A percentile compares a stretch with the other conserved stretches of the same genome.
Conservation (phyloP, 2,797 vertebrate species). For the Buceros bicornis region DNA sequence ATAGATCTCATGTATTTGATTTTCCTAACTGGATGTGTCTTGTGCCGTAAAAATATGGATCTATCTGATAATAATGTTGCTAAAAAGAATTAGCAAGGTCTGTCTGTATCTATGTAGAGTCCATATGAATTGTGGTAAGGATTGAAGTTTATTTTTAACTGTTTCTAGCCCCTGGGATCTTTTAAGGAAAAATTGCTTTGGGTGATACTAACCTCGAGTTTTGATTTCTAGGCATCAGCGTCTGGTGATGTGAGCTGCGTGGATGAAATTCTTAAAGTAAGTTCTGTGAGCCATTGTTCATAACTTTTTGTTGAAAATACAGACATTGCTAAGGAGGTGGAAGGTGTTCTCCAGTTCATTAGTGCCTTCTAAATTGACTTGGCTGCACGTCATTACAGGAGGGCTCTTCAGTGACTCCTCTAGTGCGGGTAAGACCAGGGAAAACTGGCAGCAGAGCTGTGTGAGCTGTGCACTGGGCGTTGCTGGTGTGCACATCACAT, state of each 20-base stretch:
- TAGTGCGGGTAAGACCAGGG: not conserved
- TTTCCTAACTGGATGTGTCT: slow-evolving; percentile 38
- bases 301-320: not conserved
- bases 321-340: not conserved
- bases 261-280: slow-evolving; percentile 98
- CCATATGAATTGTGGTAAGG: not conserved
- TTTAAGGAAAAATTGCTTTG: not conserved
- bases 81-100: not conserved
- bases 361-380: not conserved
- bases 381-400: not conserved
- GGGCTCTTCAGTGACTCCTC: not conserved
- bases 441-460: not conserved
- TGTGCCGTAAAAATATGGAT: not conserved
- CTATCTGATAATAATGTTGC: not conserved
- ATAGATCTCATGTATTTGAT: not conserved
- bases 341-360: not conserved
- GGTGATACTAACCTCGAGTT: slow-evolving; percentile 43
- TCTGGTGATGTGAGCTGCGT: slow-evolving; percentile 96
- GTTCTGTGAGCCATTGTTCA: slow-evolving; percentile 5
- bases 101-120: not conserved
- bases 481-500: not conserved
- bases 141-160: slow-evolving; percentile 7
- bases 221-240: slow-evolving; percentile 86
- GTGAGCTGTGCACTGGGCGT: not conserved
- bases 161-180: not conserved